Evolutionary conservation across 2,113 vertebrate genomes (phyloP), one percentile per base, ranked within the genome.

Genomic region (Haplotaxodon microlepis): DNA sequence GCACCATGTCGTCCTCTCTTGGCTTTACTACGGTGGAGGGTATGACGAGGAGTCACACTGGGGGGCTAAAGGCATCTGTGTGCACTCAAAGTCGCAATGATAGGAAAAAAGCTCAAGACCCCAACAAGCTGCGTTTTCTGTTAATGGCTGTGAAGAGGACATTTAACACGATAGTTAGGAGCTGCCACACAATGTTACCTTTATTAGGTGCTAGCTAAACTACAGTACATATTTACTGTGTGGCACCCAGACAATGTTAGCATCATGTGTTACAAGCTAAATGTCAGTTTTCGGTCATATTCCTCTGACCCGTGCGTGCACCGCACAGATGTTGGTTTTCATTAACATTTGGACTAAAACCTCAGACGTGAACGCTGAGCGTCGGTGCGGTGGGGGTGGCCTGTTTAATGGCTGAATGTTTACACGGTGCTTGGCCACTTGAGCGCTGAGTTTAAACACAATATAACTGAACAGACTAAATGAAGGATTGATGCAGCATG

Each of bases 231-330:
- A 3, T 71, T 21, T 71, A 45, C 38, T 45, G 38, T 45, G 38
- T 6, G 0, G 36, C 66, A 71, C 66, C 13, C 45, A 45, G 42
- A 45, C 13, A 31, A 31, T n/a, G 61, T 66, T 66, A 0, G 19
- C 61, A 2, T 38, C 17, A n/a, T 3, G 10, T 66, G 7, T 38
- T 66, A 66, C 17, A 63, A 66, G 61, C 31, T 2, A 66, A 21
- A 38, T 38, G 61, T 66, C 34, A 66, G 61, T 38, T n/a, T 21
- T 66, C 0, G 31, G 59, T 6, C 27, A 0, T 0, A 17, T 59
- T 31, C 14, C 27, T 61, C 14, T 61, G 14, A 6, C 57, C 4
- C 0, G 0, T 66, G 0, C 17, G 0, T 1, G 31, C 36, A 10
- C 57, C 2, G 2, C 56, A 14, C 2, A 1, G 3, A 2, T 6